Conservation (phyloP, 2,888 invertebrate genomes). For the Agrotis clavis region DNA sequence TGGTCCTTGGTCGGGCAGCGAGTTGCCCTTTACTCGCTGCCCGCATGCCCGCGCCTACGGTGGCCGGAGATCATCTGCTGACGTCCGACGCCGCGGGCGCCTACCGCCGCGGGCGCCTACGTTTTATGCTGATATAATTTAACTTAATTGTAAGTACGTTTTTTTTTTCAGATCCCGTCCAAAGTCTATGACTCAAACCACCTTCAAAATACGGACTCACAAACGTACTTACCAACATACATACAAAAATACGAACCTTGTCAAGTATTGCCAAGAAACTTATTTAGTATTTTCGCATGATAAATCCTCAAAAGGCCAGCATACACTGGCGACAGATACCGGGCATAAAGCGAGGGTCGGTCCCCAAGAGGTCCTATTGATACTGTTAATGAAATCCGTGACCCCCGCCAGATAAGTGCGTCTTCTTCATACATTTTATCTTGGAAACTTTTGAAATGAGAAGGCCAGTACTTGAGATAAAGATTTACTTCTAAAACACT, state of each 20-base stretch:
- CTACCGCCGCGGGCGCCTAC: too few species aligned
- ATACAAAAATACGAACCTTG: neutral
- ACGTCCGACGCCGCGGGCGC: too few species aligned
- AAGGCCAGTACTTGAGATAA: slow-evolving; percentile 34
- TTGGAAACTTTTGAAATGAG: slow-evolving; percentile 46
- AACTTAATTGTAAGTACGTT: too few species aligned
- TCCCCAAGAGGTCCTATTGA: slow-evolving; percentile 77
- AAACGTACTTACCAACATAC: neutral
- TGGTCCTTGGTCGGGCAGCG: too few species aligned
- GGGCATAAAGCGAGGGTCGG: slow-evolving; percentile 68
- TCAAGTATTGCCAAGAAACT: slow-evolving; percentile 22
- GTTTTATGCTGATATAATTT: too few species aligned
- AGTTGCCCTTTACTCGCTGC: too few species aligned
- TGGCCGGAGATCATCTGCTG: too few species aligned
- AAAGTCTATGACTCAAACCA: too few species aligned
- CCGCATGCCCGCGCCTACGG: too few species aligned
- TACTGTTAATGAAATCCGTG: slow-evolving; percentile 84
- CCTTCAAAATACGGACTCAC: too few species aligned
- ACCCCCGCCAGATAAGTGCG: slow-evolving; percentile 71
- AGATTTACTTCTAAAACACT: slow-evolving; percentile 22
- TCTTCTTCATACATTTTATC: slow-evolving; percentile 60
- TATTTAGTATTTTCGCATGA: slow-evolving; percentile 55
- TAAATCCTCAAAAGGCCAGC: slow-evolving; percentile 61
- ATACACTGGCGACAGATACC: slow-evolving; percentile 66
- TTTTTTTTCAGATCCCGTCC: too few species aligned